These are phyloP conservation scores for Pelvicachromis taeniatus DNA, from an alignment of 2,113 vertebrate species.

Conservation along the genomic window DNA sequence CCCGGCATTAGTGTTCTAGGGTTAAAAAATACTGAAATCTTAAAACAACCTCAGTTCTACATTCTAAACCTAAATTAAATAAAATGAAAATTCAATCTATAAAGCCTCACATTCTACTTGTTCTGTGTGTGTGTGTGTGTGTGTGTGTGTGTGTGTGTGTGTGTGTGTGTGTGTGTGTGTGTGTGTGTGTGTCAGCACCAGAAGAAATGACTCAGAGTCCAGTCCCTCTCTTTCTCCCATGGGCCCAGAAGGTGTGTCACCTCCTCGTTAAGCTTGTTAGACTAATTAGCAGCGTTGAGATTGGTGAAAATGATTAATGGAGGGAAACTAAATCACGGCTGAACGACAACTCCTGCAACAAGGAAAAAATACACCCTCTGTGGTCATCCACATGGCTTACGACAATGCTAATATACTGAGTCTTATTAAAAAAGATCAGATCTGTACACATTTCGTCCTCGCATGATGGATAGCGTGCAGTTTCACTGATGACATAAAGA, in stretches of 20 bases:
- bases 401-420: not conserved
- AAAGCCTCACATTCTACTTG: not conserved
- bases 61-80: not conserved
- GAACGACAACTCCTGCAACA: not conserved
- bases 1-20: no score
- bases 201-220: not conserved
- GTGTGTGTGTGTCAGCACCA: not conserved
- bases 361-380: not conserved
- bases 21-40: not conserved
- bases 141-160: not conserved
- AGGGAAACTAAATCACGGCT: not conserved
- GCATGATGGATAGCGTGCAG: not conserved
- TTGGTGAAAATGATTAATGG: conserved; percentile 47
- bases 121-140: not conserved
- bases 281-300: conserved; percentile 32
- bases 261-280: conserved; percentile 14
- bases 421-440: not conserved
- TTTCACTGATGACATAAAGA: not conserved
- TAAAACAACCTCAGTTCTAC: not conserved
- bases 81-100: not conserved
- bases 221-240: not conserved
- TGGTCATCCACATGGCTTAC: not conserved
- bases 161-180: not conserved
- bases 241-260: conserved; percentile 8
- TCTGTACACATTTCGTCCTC: not conserved